Percentiles rank a stretch among this genome's conserved stretches.
phyloP scores from a whole-genome alignment of 2,113 vertebrate species.

The Carassius auratus region DNA sequence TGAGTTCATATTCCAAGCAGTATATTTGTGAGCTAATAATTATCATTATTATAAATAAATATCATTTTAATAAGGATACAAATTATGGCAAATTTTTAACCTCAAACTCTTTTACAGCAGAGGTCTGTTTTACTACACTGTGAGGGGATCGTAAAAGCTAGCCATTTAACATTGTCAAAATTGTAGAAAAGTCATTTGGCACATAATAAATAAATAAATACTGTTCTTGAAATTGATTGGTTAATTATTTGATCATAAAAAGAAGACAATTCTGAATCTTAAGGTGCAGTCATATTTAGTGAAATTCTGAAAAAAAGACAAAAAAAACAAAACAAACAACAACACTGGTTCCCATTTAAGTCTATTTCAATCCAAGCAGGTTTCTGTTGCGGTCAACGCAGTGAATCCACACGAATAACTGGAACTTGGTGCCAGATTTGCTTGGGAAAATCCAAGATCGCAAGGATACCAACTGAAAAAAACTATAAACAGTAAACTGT shows the following conservation, averaged over 20 bases:
- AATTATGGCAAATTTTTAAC: background rate
- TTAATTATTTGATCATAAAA: background rate
- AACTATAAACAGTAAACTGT: no score
- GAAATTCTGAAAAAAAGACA: no score
- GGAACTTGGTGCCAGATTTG: no score
- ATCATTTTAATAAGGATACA: background rate
- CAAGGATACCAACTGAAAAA: no score
- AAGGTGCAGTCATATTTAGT: no score
- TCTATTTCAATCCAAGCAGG: no score
- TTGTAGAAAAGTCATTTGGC: background rate
- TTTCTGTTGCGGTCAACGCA: no score
- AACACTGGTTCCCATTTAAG: no score
- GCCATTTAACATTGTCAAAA: background rate
- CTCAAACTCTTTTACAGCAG: conserved; percentile 22
- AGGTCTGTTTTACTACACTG: conserved; percentile 6
- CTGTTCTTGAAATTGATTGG: background rate
- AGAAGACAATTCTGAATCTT: background rate
- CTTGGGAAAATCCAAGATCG: no score
- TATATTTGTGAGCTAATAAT: conserved; percentile 14
- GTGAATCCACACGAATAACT: no score
- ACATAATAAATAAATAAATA: background rate
- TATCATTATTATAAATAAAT: no score
- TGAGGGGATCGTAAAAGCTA: background rate
- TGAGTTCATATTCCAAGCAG: background rate
- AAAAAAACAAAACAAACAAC: no score